A percentile compares a stretch with the other conserved stretches of the same genome.
Evolutionary conservation across 2,888 invertebrate genomes (phyloP).

Genomic region (Pinctada fucata): DNA sequence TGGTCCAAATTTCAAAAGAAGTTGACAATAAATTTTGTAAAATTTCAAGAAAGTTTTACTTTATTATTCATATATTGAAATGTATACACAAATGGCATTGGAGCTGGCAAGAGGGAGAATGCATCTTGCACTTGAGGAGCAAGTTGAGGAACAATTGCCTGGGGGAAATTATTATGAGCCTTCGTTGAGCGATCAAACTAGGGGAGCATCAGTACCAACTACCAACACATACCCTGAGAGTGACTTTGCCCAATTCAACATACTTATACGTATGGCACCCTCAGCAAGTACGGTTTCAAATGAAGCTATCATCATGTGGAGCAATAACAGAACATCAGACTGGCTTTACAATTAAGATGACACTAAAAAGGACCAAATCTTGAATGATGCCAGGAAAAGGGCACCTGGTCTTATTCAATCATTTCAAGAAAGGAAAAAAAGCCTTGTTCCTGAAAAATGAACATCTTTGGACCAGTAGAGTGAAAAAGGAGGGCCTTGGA

Average conservation of each 20-base stretch:
- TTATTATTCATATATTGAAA: slow-evolving; percentile 10
- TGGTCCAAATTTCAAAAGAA: no score
- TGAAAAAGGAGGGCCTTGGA: no score
- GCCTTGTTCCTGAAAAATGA: no score
- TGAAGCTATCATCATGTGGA: slow-evolving; percentile 41
- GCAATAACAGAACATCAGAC: slow-evolving; percentile 37
- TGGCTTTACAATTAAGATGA: slow-evolving; percentile 21
- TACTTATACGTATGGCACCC: slow-evolving; percentile 33
- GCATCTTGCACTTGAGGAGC: slow-evolving; percentile 27
- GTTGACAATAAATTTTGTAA: no score
- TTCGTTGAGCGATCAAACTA: slow-evolving; percentile 3
- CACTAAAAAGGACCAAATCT: slow-evolving; percentile 5
- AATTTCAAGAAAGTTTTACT: no score
- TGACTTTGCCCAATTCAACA: slow-evolving; percentile 31
- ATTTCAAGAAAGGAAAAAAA: slow-evolving; percentile 13
- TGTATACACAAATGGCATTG: slow-evolving; percentile 34
- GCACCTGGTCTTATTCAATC: neutral
- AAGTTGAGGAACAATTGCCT: slow-evolving; percentile 44
- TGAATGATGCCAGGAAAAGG: slow-evolving; percentile 29
- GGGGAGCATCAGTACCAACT: slow-evolving; percentile 8
- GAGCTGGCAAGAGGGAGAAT: slow-evolving; percentile 24
- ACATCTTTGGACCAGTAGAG: no score
- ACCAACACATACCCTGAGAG: slow-evolving; percentile 30
- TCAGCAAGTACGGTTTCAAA: slow-evolving; percentile 21
- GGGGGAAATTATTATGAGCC: slow-evolving; percentile 14